Evolutionary conservation across 2,888 invertebrate genomes (phyloP).

Genomic region (Cephonodes hylas): DNA sequence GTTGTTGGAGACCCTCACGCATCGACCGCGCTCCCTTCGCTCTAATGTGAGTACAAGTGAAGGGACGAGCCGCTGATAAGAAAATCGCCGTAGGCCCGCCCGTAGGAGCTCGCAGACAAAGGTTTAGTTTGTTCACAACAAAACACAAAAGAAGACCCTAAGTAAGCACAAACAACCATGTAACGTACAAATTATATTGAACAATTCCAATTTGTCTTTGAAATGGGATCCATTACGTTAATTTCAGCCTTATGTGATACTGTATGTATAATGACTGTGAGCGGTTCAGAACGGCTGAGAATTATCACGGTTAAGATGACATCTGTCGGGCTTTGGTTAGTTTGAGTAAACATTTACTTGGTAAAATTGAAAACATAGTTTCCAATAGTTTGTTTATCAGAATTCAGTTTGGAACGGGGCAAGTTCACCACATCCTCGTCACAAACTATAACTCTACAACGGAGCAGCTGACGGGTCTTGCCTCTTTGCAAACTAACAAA

Average conservation of each 20-base stretch:
- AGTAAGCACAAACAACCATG: conserved; percentile 60
- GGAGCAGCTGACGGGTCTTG: conserved; percentile 45
- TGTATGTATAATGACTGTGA: not conserved
- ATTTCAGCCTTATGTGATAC: conserved; percentile 29
- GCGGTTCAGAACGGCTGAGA: not conserved
- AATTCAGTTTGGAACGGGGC: conserved; percentile 14
- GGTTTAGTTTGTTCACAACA: conserved; percentile 61
- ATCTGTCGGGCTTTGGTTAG: not conserved
- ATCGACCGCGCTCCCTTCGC: conserved; percentile 17
- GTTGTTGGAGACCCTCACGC: conserved; percentile 10
- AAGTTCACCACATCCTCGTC: conserved; percentile 27
- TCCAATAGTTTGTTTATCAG: conserved; percentile 5
- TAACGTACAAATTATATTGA: conserved; percentile 54
- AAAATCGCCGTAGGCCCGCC: conserved; percentile 57
- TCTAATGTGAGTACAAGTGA: conserved; percentile 27
- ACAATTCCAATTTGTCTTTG: conserved; percentile 54
- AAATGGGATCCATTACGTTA: conserved; percentile 43
- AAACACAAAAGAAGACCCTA: conserved; percentile 65
- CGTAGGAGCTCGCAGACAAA: conserved; percentile 53
- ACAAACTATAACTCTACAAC: conserved; percentile 38
- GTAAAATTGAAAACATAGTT: conserved; percentile 5
- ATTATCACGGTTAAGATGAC: not conserved
- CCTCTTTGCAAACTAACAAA: conserved; percentile 43
- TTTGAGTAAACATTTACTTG: conserved; percentile 1
- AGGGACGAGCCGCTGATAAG: conserved; percentile 54